A percentile compares a stretch with the other conserved stretches of the same genome.
These are phyloP conservation scores for Cichladusa arquata DNA, from an alignment of 2,113 vertebrate species.

Conservation along the genomic window DNA sequence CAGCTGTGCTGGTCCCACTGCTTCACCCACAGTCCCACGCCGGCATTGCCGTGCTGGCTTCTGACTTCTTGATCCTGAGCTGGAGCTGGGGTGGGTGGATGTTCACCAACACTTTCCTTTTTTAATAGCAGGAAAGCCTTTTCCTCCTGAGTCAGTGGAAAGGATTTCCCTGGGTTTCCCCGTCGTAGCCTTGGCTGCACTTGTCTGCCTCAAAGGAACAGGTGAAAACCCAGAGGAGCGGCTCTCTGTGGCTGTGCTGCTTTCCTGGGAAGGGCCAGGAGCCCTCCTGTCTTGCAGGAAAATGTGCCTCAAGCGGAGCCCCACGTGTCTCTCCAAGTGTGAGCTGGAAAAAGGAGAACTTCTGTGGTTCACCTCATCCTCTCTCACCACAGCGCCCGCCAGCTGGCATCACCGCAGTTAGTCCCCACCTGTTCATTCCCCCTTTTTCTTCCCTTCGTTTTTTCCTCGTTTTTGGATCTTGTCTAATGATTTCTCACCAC, in stretches of 20 bases:
- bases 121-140: conserved; percentile 6
- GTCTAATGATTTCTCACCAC: background rate
- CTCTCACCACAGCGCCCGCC: rapidly evolving
- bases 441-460: background rate
- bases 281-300: background rate
- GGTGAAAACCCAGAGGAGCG: background rate
- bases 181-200: background rate
- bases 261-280: background rate
- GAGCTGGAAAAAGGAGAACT: background rate
- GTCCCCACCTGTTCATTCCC: background rate
- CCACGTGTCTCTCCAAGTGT: rapidly evolving
- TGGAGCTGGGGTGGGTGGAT: background rate
- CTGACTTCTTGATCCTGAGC: background rate
- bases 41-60: background rate
- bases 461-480: background rate
- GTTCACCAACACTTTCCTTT: background rate
- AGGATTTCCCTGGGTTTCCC: background rate
- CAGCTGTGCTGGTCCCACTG: background rate
- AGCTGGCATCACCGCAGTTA: background rate
- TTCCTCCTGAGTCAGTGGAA: background rate
- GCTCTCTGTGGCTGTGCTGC: background rate
- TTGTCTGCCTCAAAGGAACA: background rate
- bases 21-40: background rate
- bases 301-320: rapidly evolving
- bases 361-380: background rate